Percentiles rank a stretch among this genome's conserved stretches.
Evolutionary conservation across 2,113 vertebrate genomes (phyloP).

Genomic region (Lagopus muta): DNA sequence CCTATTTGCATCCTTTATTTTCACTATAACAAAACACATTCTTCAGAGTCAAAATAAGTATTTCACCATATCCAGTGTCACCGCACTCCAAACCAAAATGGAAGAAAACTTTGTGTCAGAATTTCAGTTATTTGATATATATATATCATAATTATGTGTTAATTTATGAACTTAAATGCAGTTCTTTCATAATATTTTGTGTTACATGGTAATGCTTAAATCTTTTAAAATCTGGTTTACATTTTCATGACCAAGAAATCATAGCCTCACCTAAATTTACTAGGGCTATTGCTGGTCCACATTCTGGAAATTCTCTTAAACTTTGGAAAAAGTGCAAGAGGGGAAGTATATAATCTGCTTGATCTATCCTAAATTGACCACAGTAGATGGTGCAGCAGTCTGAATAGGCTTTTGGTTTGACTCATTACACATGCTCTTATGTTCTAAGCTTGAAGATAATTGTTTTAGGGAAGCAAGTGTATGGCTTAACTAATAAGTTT

Average conservation of each 20-base stretch:
- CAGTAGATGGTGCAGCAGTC: neutral
- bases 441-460: constrained; percentile 28
- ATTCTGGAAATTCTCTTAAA: neutral
- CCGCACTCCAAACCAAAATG: neutral
- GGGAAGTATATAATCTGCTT: neutral
- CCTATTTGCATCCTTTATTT: neutral
- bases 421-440: constrained; percentile 4
- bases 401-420: neutral
- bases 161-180: neutral
- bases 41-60: neutral
- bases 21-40: neutral
- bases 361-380: neutral
- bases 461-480: neutral
- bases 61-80: neutral
- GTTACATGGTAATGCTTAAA: neutral
- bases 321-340: neutral
- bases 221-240: neutral
- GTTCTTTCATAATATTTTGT: neutral
- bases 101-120: neutral
- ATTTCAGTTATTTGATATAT: neutral
- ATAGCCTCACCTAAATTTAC: neutral
- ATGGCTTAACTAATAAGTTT: neutral
- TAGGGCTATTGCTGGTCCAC: neutral
- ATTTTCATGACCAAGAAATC: neutral
- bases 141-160: neutral